Evolutionary conservation across 2,888 invertebrate genomes (phyloP), one percentile per base, ranked within the genome.

Genomic region (Zygothrica quintamaculata): DNA sequence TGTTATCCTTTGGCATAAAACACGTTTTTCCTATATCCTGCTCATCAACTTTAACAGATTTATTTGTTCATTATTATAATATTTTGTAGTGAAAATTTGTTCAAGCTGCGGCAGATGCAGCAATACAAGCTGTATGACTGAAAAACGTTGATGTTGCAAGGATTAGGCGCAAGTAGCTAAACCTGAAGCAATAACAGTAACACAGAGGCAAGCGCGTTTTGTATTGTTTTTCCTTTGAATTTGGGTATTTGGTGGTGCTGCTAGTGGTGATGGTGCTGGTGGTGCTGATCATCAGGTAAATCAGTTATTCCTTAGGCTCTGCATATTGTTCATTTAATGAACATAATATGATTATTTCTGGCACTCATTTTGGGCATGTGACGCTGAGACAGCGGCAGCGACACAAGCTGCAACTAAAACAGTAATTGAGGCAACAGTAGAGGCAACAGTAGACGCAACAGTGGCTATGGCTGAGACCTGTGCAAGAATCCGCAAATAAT

Each of bases 401-500:
- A 6, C 26, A 15, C 58, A 22, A 48, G 8, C 26, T 0, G 26
- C 3, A 25, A 12, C 53, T 0, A 31, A 16, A 31, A 22, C 48
- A 0, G 29, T 11, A 40, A 12, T 13, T 18, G 40, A 11, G 59
- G 6, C 9, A 9, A 29, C 26, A 40, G 43, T 25, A 13, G 60
- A 48, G 72, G n/a, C n/a, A n/a, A n/a, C n/a, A n/a, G n/a, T n/a
- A n/a, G n/a, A n/a, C n/a, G n/a, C n/a, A n/a, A n/a, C n/a, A n/a
- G n/a, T n/a, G n/a, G n/a, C n/a, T n/a, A n/a, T n/a, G n/a, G n/a
- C n/a, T n/a, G n/a, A n/a, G n/a, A n/a, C 22, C 65, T 82, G 82
- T 84, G 81, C 82, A 87, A 84, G 84, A 82, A 82, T 82, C 82
- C 82, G 86, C 82, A 82, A 84, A 82, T 82, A 87, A 82, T 82